Base-by-base conservation (phyloP, 2,797 vertebrate species). In the Adelosebastes latens region DNA sequence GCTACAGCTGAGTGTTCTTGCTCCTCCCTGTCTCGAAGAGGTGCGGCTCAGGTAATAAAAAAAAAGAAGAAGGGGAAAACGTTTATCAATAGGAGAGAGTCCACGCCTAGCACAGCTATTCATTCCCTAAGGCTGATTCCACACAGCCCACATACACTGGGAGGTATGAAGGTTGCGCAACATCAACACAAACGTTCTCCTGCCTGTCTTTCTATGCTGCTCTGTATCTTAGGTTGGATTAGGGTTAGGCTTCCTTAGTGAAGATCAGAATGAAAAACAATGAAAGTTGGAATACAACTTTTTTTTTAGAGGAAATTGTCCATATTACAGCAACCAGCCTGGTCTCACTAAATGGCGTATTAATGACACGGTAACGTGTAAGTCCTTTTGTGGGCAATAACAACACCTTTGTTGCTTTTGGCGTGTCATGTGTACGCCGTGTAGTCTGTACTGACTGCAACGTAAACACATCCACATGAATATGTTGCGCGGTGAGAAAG, bases 11-110 rank as follows among this genome's bases (percentile, higher is more conserved):
- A 80, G 59, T 75, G 56, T 74, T 79, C 55, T 61, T 49, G 69
- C 70, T 80, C 42, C 71, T 68, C 79, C 80, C 79, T 75, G 83
- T 81, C 83, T 86, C 72, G 22, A 39, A 1, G 2, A 82, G 77
- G 64, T 68, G 76, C 2, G 14, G 74, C 75, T 74, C 73, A 74
- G 60, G 71, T 80, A 32, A 5, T 3, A 16, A 8, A 22, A 65
- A 75, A 67, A 59, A 9, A 25, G 27, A 31, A 39, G 7, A 25
- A 32, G 20, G 18, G 22, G 22, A 68, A 78, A 69, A 32, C 1
- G 2, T 31, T 71, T 25, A 76, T 79, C n/a, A 73, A 3, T 59
- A 5, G 6, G 18, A 55, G 39, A 27, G 34, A 55, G 58, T 29
- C 52, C 27, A 63, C 65, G 9, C 87, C 72, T 56, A 49, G 32